phyloP scores from a whole-genome alignment of 2,113 vertebrate genomes.

The Pandion haliaetus region DNA sequence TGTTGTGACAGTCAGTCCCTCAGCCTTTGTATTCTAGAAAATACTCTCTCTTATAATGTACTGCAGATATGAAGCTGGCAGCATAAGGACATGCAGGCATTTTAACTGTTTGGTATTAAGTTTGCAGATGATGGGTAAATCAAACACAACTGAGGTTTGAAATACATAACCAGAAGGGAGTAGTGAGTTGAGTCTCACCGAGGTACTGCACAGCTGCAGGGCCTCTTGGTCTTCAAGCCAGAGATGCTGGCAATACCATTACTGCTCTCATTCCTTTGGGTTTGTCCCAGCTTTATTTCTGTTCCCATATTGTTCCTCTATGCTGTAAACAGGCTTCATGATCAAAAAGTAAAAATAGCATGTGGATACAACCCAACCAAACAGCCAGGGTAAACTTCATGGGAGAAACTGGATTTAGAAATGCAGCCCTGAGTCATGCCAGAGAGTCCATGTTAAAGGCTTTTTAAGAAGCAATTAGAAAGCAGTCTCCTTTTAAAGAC shows the following conservation, averaged over 20 bases:
- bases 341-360: slow-evolving; percentile 6
- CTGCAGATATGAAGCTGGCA: background rate
- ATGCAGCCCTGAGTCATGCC: background rate
- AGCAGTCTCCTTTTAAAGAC: slow-evolving; percentile 6
- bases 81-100: background rate
- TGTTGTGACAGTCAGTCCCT: background rate
- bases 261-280: slow-evolving; percentile 13
- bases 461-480: background rate
- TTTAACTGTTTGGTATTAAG: background rate
- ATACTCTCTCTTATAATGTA: background rate
- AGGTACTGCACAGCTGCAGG: background rate
- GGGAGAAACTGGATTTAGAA: slow-evolving; percentile 33
- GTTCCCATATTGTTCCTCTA: slow-evolving; percentile 20
- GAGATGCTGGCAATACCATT: background rate
- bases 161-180: background rate
- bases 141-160: background rate
- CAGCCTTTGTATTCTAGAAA: background rate
- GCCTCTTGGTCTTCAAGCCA: background rate
- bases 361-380: background rate
- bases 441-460: background rate
- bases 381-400: background rate
- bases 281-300: slow-evolving; percentile 36
- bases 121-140: background rate
- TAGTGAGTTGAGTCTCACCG: background rate
- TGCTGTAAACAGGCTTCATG: slow-evolving; percentile 6